Percentiles rank a stretch among this genome's conserved stretches.
Evolutionary conservation across 1,140 invertebrate genomes (phyloP).

Genomic region (Octopus bimaculoides): DNA sequence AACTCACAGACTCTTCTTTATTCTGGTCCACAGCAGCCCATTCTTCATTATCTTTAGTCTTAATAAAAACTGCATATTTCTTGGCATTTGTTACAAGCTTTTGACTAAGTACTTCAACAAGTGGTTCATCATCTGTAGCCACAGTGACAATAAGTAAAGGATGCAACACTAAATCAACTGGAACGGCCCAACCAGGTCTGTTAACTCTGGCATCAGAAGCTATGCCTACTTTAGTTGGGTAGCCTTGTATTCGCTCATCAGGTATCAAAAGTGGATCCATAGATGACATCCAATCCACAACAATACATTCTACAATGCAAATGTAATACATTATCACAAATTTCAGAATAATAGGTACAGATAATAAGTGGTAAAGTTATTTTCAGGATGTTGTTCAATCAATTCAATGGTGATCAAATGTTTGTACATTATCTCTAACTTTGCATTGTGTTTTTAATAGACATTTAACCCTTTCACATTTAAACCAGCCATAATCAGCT

Average conservation of each 20-base stretch:
- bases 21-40: background rate
- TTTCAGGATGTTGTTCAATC: no score
- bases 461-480: no score
- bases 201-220: background rate
- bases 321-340: no score
- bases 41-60: background rate
- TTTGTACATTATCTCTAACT: no score
- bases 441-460: no score
- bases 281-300: background rate
- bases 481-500: no score
- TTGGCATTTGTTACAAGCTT: background rate
- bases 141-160: background rate
- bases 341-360: no score
- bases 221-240: background rate
- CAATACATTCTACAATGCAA: background rate
- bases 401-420: no score
- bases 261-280: background rate
- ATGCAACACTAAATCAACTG: background rate
- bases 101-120: background rate
- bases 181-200: background rate
- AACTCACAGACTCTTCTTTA: no score
- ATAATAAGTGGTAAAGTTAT: no score
- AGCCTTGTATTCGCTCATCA: background rate
- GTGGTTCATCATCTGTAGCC: background rate
- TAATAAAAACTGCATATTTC: background rate